Conservation (phyloP, 2,888 invertebrate species). For the Drosophila greeni region DNA sequence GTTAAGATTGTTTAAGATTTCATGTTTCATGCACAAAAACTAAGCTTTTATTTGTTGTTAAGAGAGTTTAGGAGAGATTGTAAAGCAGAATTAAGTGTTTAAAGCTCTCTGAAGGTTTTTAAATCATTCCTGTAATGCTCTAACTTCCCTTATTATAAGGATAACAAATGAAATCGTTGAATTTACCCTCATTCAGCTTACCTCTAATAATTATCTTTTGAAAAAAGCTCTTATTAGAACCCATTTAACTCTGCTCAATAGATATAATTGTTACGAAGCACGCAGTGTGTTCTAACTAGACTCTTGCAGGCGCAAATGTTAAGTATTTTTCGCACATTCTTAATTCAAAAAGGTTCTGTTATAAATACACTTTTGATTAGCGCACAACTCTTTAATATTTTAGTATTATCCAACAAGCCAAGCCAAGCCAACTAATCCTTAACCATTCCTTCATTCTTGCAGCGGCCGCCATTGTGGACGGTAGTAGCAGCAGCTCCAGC, state of each 20-base stretch:
- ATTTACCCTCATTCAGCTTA: background rate
- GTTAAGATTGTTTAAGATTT: no score
- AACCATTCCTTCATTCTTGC: constrained; percentile 19
- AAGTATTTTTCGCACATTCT: constrained; percentile 12
- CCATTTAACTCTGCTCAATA: background rate
- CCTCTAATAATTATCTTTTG: background rate
- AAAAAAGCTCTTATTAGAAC: background rate
- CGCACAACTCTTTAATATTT: constrained; percentile 14
- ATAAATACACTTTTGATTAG: constrained; percentile 12
- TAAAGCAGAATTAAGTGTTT: no score
- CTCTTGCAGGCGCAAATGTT: background rate
- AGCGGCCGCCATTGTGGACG: constrained; percentile 54
- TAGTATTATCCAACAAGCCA: background rate
- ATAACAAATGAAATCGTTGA: background rate
- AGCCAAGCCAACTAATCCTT: constrained; percentile 9
- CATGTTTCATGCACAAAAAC: no score
- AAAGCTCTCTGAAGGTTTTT: background rate
- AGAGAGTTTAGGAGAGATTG: background rate
- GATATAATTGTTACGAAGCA: constrained; percentile 5
- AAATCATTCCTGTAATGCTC: no score
- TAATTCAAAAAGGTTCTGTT: background rate
- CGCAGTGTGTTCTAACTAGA: background rate
- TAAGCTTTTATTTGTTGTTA: no score
- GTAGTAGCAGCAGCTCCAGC: constrained; percentile 11
- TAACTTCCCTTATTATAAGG: background rate